Conservation (phyloP, 2,888 invertebrate species). For the Microchrysa polita region DNA sequence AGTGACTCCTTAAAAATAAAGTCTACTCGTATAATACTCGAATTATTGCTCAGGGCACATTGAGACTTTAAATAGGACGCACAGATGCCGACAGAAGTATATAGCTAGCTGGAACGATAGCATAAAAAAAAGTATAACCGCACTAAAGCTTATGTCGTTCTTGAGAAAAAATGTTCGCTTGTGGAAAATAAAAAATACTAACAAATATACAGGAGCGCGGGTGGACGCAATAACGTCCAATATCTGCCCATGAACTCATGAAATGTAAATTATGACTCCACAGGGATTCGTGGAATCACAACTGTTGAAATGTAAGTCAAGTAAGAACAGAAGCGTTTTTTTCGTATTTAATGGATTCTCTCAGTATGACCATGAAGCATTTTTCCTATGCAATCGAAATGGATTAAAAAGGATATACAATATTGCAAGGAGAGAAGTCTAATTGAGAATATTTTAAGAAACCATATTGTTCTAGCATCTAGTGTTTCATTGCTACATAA, state of each 20-base stretch:
- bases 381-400: too few relatives aligned
- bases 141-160: background rate
- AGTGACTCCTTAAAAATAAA: slow-evolving; percentile 35
- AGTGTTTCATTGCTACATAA: too few relatives aligned
- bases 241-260: background rate
- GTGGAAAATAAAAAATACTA: background rate
- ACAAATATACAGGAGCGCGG: background rate
- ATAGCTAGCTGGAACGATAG: too few relatives aligned
- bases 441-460: too few relatives aligned
- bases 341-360: background rate
- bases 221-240: background rate
- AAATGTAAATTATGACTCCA: slow-evolving; percentile 1
- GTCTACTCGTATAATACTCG: slow-evolving; percentile 32
- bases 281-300: background rate
- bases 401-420: too few relatives aligned
- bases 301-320: background rate
- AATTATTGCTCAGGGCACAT: slow-evolving; percentile 30
- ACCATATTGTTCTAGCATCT: too few relatives aligned
- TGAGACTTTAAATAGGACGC: background rate
- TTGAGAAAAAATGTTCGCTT: background rate
- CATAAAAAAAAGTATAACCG: too few relatives aligned
- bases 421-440: too few relatives aligned
- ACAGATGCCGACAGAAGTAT: slow-evolving; percentile 24
- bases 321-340: too few relatives aligned
- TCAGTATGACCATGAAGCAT: too few relatives aligned